Conservation (phyloP, 2,888 invertebrate genomes). For the Luperina testacea region DNA sequence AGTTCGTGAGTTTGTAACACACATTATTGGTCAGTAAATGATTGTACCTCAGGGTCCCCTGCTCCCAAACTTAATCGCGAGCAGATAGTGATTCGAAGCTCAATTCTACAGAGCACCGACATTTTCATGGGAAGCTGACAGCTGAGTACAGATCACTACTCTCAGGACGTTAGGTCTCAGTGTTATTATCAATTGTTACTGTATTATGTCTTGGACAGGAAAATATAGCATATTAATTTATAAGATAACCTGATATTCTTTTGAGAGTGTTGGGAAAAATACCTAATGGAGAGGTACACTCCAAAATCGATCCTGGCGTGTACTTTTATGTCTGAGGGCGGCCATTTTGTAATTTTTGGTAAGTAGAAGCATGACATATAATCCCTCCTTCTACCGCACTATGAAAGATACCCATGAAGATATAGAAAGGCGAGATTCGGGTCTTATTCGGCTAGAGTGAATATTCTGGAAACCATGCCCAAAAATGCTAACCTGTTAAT, state of each 20-base stretch:
- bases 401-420: not conserved
- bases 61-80: constrained; percentile 33
- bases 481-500: not conserved
- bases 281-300: too few relatives aligned
- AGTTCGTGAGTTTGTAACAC: not conserved
- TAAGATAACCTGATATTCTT: constrained; percentile 1
- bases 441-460: not conserved
- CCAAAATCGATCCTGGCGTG: not conserved
- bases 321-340: not conserved
- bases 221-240: constrained; percentile 3
- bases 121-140: constrained; percentile 48
- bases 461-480: not conserved
- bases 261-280: not conserved
- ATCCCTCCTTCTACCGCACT: not conserved
- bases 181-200: constrained; percentile 29
- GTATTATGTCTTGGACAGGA: not conserved
- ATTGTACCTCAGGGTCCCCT: constrained; percentile 12
- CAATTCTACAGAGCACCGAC: constrained; percentile 11
- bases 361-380: not conserved
- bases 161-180: constrained; percentile 14
- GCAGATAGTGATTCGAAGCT: constrained; percentile 27
- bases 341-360: not conserved
- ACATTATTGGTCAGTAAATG: constrained; percentile 22
- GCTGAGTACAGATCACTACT: constrained; percentile 38
- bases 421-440: not conserved